These are phyloP conservation scores for Diarsia rubi DNA, from an alignment of 2,888 invertebrate species.

Conservation along the genomic window DNA sequence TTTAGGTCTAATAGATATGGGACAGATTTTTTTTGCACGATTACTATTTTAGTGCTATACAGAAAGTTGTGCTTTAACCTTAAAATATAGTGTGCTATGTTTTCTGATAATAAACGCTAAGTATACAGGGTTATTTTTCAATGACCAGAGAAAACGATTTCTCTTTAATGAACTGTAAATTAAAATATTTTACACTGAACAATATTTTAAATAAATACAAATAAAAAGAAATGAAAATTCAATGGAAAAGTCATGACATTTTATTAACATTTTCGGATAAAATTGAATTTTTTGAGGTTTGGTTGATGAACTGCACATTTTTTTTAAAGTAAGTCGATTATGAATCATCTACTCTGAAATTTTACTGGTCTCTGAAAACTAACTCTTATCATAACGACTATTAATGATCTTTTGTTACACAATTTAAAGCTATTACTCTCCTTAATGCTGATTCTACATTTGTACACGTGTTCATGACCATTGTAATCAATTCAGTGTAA, in stretches of 20 bases:
- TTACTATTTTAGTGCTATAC: not conserved
- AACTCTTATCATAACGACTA: not conserved
- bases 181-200: not conserved
- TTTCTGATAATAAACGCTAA: not conserved
- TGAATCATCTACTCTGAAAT: not conserved
- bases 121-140: not conserved
- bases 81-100: not conserved
- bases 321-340: not conserved
- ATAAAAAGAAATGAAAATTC: not conserved
- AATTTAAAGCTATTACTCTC: not conserved
- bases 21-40: not conserved
- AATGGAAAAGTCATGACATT: not conserved
- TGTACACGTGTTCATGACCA: slow-evolving; percentile 6
- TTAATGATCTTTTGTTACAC: not conserved
- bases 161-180: not conserved
- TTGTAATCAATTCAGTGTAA: slow-evolving; percentile 35
- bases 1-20: not conserved
- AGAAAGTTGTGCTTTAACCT: not conserved
- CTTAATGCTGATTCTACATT: not conserved
- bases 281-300: not conserved
- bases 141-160: not conserved
- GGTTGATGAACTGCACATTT: not conserved
- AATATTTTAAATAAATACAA: not conserved
- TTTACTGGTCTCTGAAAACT: not conserved
- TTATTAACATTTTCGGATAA: not conserved